Base-by-base conservation (phyloP, 2,888 invertebrate species). In the Malacosoma neustria region DNA sequence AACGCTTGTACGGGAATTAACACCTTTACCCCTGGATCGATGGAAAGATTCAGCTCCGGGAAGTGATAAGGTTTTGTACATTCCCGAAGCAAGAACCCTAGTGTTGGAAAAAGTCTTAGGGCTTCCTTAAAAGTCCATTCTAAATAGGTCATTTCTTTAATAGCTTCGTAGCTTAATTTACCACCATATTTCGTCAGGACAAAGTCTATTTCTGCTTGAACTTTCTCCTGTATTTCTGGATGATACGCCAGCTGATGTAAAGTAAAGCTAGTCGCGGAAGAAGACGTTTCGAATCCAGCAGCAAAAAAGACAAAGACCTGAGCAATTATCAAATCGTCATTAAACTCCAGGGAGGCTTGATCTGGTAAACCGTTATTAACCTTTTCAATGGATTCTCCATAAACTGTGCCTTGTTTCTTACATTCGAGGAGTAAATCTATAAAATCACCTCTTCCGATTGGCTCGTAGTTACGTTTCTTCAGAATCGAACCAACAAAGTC, bases 241-340 rank as follows among this genome's bases (percentile, higher is more conserved):
- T 79, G 49, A 5, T 56, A 59, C 2, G 80, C 75, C 2, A 82
- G 51, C 39, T 67, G 54, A 39, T 74, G 71, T 3, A 72, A 45
- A 1, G 64, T 57, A 32, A 51, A 69, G 39, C 69, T 69, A 4
- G 72, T 58, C 1, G 71, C 57, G 1, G 70, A 65, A 1, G 80
- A 70, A 0, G 74, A 71, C 0, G 79, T 75, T 46, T 76, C 76
- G 33, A 71, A 76, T 2, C 79, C 79, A 3, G 75, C 79, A 3
- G 48, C 54, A 29, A 70, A 70, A 41, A 70, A 70, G 6, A 69
- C 38, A 14, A 65, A 65, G 2, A 59, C 60, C 45, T 69, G 69
- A 0, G 69, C 61, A 1, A 48, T 46, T 29, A 67, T 50, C 4
- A 54, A 29, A 3, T 38, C 34, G 2, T 52, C 45, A 14, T 57